Evolutionary conservation across 1,140 invertebrate genomes (phyloP).

Genomic region (Lysiphlebus fabarum): DNA sequence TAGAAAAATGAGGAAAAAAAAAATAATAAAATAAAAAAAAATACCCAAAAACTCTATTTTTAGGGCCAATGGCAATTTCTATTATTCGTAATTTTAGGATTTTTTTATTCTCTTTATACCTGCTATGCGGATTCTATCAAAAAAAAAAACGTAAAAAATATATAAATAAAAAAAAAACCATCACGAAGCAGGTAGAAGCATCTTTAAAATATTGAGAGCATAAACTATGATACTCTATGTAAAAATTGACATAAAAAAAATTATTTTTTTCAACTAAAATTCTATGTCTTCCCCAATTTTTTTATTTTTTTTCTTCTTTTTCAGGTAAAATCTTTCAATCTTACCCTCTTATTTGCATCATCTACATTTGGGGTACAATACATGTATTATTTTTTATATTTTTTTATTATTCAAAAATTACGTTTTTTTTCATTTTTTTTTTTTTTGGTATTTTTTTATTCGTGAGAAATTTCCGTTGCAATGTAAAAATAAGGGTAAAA

Average conservation of each 20-base stretch:
- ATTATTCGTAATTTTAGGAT: conserved; percentile 17
- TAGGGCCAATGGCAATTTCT: conserved; percentile 26
- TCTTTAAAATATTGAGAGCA: conserved; percentile 10
- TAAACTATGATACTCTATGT: conserved; percentile 24
- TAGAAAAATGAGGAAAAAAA: conserved; percentile 32
- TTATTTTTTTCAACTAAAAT: conserved; percentile 29
- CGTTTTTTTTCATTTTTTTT: no score
- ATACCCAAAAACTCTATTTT: conserved; percentile 34
- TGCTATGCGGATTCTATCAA: conserved; percentile 29
- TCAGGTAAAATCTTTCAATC: conserved; percentile 22
- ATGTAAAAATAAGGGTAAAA: conserved; percentile 18
- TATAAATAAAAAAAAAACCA: conserved; percentile 31
- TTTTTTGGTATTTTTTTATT: conserved; percentile 9
- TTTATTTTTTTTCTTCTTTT: conserved; percentile 25
- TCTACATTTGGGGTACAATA: background rate
- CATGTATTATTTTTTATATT: conserved; percentile 15
- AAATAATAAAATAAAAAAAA: conserved; percentile 38
- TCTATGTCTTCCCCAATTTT: conserved; percentile 32
- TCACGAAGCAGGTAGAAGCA: conserved; percentile 31
- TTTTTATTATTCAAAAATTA: conserved; percentile 8
- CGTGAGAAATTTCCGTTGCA: conserved; percentile 22
- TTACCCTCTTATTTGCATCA: conserved; percentile 30
- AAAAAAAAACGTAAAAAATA: conserved; percentile 42
- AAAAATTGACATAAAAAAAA: conserved; percentile 37
- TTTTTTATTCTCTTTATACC: conserved; percentile 30